These are phyloP conservation scores for Orientallactaga bullata DNA, from an alignment of 2,113 vertebrate genomes.

Conservation along the genomic window DNA sequence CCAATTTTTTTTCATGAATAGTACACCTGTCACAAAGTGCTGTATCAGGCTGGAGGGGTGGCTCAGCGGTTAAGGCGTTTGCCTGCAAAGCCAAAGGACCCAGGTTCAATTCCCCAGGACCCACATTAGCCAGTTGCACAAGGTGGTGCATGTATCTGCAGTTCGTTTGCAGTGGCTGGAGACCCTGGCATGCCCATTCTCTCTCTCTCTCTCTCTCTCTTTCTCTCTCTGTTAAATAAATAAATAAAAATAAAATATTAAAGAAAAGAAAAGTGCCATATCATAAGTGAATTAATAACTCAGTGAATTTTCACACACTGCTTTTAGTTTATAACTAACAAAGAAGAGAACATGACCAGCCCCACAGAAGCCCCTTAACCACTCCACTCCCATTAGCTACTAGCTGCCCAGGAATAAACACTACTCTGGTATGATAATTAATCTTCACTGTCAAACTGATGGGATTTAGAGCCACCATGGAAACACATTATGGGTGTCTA, in stretches of 20 bases:
- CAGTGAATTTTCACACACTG: neutral
- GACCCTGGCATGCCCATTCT: too few relatives aligned
- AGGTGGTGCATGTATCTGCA: too few relatives aligned
- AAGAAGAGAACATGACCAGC: neutral
- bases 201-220: too few relatives aligned
- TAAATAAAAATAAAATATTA: too few relatives aligned
- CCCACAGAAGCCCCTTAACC: neutral
- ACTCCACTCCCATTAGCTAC: neutral
- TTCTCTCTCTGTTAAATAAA: too few relatives aligned
- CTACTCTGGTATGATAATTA: neutral
- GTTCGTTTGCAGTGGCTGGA: too few relatives aligned
- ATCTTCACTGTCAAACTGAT: neutral
- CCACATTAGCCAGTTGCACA: too few relatives aligned
- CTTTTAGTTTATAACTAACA: neutral
- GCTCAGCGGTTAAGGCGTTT: too few relatives aligned
- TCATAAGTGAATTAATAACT: neutral
- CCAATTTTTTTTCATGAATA: neutral
- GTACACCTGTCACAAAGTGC: neutral
- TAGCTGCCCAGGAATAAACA: neutral
- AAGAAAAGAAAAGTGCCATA: neutral
- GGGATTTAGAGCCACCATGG: neutral
- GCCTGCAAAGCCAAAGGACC: too few relatives aligned
- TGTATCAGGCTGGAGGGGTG: too few relatives aligned
- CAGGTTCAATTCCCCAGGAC: too few relatives aligned
- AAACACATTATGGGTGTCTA: neutral